Evolutionary conservation across 2,797 vertebrate species (phyloP).

Genomic region (Menidia menidia): DNA sequence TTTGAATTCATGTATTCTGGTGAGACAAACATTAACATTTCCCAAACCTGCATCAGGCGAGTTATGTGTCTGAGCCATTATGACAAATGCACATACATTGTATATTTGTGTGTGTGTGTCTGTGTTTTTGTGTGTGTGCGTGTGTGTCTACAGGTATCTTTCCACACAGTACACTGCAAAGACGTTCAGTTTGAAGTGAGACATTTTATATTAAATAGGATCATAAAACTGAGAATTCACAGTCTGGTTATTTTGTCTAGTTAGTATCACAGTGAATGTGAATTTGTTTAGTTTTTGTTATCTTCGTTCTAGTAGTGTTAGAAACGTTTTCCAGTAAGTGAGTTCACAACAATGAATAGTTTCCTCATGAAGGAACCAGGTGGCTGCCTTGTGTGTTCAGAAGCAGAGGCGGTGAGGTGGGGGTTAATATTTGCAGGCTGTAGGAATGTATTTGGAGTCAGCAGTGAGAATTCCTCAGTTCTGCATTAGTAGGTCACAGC

Average conservation of each 20-base stretch:
- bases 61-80: background rate
- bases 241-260: background rate
- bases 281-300: conserved; percentile 11
- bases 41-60: background rate
- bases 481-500: conserved; percentile 82
- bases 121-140: too few species aligned
- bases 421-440: conserved; percentile 84
- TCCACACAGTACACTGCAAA: background rate
- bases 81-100: too few species aligned
- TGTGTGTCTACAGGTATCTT: background rate
- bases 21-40: background rate
- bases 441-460: conserved; percentile 84
- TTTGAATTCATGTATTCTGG: background rate
- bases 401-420: conserved; percentile 67
- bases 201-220: background rate
- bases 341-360: conserved; percentile 53
- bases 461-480: conserved; percentile 84
- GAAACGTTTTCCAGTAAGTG: conserved; percentile 17
- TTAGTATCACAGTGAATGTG: background rate
- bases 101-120: too few species aligned
- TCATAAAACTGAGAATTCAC: background rate
- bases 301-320: conserved; percentile 1
- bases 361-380: conserved; percentile 53
- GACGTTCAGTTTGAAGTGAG: background rate
- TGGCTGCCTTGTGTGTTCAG: conserved; percentile 58